Percentiles rank a stretch among this genome's conserved stretches.
These are phyloP conservation scores for Tholera decimalis DNA, from an alignment of 2,888 invertebrate genomes.

Conservation along the genomic window DNA sequence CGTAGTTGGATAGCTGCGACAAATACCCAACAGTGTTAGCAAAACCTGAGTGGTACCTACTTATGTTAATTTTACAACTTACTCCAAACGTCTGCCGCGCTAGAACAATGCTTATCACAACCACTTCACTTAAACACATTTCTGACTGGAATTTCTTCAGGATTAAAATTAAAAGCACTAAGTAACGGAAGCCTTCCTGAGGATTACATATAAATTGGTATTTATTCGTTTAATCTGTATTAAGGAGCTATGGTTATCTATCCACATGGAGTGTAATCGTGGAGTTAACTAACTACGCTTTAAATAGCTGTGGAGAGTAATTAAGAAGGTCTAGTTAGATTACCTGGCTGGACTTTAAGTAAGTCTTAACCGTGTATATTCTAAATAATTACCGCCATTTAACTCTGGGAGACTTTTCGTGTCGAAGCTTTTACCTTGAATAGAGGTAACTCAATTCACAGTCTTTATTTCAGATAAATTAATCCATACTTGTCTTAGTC, in stretches of 20 bases:
- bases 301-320: conserved; percentile 18
- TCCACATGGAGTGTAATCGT: conserved; percentile 14
- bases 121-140: conserved; percentile 56
- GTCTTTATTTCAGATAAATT: too few species aligned
- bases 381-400: too few species aligned
- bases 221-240: conserved; percentile 41
- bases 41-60: conserved; percentile 53
- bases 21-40: conserved; percentile 47
- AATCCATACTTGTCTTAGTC: too few species aligned
- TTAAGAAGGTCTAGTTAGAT: background rate
- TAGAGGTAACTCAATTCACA: too few species aligned
- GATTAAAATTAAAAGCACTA: conserved; percentile 57
- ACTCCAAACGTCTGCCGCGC: conserved; percentile 48
- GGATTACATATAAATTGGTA: conserved; percentile 55
- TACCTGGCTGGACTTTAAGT: background rate
- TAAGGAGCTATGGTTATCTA: conserved; percentile 38
- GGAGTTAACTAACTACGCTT: conserved; percentile 5
- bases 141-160: conserved; percentile 61
- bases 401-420: too few species aligned
- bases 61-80: conserved; percentile 61
- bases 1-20: conserved; percentile 34
- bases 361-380: too few species aligned
- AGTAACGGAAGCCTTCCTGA: conserved; percentile 18
- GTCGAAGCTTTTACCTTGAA: too few species aligned
- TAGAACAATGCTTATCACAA: conserved; percentile 55